Conservation (phyloP, 2,888 invertebrate species). For the Onchidella celtica region DNA sequence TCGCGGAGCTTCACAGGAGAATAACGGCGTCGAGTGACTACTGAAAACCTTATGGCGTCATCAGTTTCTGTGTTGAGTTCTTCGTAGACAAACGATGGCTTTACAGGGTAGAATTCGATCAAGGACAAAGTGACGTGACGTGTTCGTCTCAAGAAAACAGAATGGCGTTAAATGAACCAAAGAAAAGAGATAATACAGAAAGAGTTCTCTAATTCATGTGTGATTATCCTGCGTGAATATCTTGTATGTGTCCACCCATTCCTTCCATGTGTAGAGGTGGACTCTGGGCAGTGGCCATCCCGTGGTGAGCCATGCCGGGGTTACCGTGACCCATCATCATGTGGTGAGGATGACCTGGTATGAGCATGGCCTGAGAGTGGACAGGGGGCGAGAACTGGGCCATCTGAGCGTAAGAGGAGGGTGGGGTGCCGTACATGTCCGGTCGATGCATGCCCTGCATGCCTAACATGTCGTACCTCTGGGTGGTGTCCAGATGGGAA, state of each 20-base stretch:
- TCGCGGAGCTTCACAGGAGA: no score
- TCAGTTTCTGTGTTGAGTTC: no score
- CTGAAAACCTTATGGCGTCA: no score
- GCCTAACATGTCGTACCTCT: constrained; percentile 72
- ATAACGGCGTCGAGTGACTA: no score
- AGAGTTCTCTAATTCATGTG: background rate
- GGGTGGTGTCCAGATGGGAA: constrained; percentile 71
- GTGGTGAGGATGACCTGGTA: constrained; percentile 81
- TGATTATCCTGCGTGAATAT: constrained; percentile 77
- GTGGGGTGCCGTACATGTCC: constrained; percentile 78
- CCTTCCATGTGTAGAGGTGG: constrained; percentile 80
- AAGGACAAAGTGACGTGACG: no score
- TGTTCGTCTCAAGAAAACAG: no score
- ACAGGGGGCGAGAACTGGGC: constrained; percentile 80
- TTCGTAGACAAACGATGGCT: no score
- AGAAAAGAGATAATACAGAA: no score
- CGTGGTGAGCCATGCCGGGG: constrained; percentile 79
- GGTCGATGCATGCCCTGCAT: constrained; percentile 73
- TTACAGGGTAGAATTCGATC: no score
- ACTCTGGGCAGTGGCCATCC: constrained; percentile 79
- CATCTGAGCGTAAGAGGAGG: constrained; percentile 80
- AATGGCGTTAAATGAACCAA: no score
- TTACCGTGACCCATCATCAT: constrained; percentile 81
- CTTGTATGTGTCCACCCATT: constrained; percentile 79
- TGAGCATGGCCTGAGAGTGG: constrained; percentile 81